Base-by-base conservation (phyloP, 2,113 vertebrate species). In the Tachysurus fulvidraco region DNA sequence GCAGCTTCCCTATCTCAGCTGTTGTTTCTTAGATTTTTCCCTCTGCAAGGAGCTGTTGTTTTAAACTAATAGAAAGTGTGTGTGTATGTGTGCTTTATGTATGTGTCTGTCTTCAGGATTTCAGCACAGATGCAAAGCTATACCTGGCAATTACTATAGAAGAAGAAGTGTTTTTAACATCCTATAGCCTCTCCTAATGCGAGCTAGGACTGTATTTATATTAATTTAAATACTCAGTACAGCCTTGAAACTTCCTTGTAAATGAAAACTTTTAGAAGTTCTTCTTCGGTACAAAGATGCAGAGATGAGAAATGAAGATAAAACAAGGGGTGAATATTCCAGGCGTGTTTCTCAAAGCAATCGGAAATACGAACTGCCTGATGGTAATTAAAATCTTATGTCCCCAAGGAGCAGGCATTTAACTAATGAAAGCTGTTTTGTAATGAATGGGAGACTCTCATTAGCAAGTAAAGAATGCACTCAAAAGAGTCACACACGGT, bases 351-450 rank as follows among this genome's bases (percentile, higher is more conserved):
- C 86, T 91, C 87, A 89, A 87, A 89, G 89, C 89, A 73, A 71
- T 85, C 78, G 50, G 69, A 82, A 85, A 88, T 89, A 90, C 74
- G 60, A 91, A 90, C 65, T 81, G 87, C 89, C 88, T 90, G 88
- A 89, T 88, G 76, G 79, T 91, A 92, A 92, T 92, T 92, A 88
- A 89, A 91, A 91, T 89, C 55, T 84, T 87, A 85, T 60, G 23
- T 90, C 89, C 91, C 91, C 88, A 92, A 90, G 91, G 91, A 92
- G 78, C 90, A 89, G 89, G 89, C 90, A 92, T 92, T 91, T 91
- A 91, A 92, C 88, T 91, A 91, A 91, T 92, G 88, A 91, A 92
- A 90, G 89, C 91, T 84, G 83, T 86, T 83, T 89, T 88, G 81
- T 64, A 89, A 90, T 91, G 86, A 89, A 91, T 89, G 87, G 78